Evolutionary conservation across 2,888 invertebrate genomes (phyloP), one percentile per base, ranked within the genome.

Genomic region (Scaeva pyrastri): DNA sequence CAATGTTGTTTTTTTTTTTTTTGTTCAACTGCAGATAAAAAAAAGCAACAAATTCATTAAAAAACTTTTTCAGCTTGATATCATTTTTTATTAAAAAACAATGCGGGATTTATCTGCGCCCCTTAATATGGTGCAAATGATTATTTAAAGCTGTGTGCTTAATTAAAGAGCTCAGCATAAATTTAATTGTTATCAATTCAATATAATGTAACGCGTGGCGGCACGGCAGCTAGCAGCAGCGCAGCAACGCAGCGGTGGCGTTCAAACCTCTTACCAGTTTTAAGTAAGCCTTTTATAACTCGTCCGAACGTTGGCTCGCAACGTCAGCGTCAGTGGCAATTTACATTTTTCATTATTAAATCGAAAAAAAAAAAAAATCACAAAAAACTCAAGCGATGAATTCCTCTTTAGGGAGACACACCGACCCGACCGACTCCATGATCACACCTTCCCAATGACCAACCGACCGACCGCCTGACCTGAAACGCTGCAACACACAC

Each of bases 141-240:
- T 48, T 45, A 26, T 66, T 48, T 75, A 75, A 48, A 39, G 19
- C 55, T 55, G 52, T 75, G 19, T 66, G 45, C 66, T 68, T 48
- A 75, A 75, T 66, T 66, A 66, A 66, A 75, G 66, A 50, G 70
- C 48, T 56, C 58, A 50, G 60, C 41, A 56, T 50, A 71, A 56
- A 58, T 71, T 56, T 72, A 81, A 76, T 76, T 81, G 75, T 81
- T 76, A 81, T 81, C 81, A 58, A 76, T 76, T 48, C 48, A 45
- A 72, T 76, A 70, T 71, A 48, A 66, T 66, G 31, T 48, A 36
- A 45, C 45, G 36, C 11, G 8, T 26, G 31, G 2, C 2, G 31
- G 8, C 31, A 31, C 31, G 31, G 26, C 6, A n/a, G n/a, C n/a
- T n/a, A n/a, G n/a, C 26, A 6, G 2, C 8, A 8, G 2, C 31